Conservation (phyloP, 2,113 vertebrate genomes). For the Polyodon spathula region DNA sequence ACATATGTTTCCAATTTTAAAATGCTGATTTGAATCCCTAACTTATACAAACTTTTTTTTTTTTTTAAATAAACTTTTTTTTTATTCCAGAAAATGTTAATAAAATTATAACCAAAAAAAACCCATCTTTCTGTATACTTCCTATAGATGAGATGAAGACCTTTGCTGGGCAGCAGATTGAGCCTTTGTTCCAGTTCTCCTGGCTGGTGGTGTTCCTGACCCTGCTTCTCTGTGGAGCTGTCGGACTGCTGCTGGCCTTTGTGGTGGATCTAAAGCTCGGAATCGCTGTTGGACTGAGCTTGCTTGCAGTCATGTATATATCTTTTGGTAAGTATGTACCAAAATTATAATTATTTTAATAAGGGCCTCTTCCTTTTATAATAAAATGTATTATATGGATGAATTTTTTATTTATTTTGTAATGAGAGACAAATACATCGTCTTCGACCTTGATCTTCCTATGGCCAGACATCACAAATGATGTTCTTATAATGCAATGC, state of each 20-base stretch:
- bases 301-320: conserved; percentile 81
- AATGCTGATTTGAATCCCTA: neutral
- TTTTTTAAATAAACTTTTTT: neutral
- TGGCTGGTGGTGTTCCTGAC: conserved; percentile 90
- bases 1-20: too few species aligned
- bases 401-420: too few species aligned
- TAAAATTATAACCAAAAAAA: too few species aligned
- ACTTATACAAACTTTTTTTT: neutral
- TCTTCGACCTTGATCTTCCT: too few species aligned
- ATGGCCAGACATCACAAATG: too few species aligned
- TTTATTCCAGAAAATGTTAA: neutral
- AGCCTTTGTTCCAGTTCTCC: conserved; percentile 92
- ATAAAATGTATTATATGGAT: too few species aligned
- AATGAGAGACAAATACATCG: too few species aligned
- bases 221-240: conserved; percentile 69
- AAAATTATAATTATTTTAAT: too few species aligned
- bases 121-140: neutral
- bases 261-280: conserved; percentile 75
- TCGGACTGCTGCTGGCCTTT: conserved; percentile 81
- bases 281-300: conserved; percentile 78
- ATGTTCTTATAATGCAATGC: too few species aligned
- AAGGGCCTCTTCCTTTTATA: too few species aligned
- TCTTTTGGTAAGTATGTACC: conserved; percentile 75
- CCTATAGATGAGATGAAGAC: conserved; percentile 97
- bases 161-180: conserved; percentile 93